Conservation (phyloP, 2,113 vertebrate genomes). For the Campylomormyrus numenius region DNA sequence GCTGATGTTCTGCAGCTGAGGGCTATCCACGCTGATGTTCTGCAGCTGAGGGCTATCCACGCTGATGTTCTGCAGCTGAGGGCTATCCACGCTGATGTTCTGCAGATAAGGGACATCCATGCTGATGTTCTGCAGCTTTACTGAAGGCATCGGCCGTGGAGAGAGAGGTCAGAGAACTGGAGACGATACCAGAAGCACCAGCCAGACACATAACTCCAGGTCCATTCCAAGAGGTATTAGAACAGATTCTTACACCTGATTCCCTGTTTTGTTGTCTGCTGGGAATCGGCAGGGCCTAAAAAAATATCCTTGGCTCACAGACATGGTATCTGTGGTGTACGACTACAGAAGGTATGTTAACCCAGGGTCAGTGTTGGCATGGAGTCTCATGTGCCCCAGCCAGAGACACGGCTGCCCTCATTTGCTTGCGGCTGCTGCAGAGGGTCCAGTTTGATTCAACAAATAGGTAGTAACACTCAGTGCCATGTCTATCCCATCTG, state of each 20-base stretch:
- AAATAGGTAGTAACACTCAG: slow-evolving; percentile 49
- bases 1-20: not conserved
- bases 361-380: not conserved
- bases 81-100: not conserved
- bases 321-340: not conserved
- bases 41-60: not conserved
- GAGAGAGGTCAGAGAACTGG: not conserved
- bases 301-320: no score
- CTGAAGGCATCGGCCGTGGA: not conserved
- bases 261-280: not conserved
- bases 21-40: not conserved
- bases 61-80: not conserved
- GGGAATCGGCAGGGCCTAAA: not conserved
- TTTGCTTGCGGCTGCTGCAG: slow-evolving; percentile 45
- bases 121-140: not conserved
- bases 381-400: slow-evolving; percentile 10
- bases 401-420: slow-evolving; percentile 50
- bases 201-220: not conserved
- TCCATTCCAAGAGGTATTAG: not conserved
- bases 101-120: not conserved
- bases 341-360: not conserved
- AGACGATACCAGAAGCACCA: not conserved
- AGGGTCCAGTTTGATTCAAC: slow-evolving; percentile 36
- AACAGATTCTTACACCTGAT: not conserved
- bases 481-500: slow-evolving; percentile 60